Evolutionary conservation across 2,113 vertebrate genomes (phyloP), one percentile per base, ranked within the genome.

Genomic region (Alces alces): DNA sequence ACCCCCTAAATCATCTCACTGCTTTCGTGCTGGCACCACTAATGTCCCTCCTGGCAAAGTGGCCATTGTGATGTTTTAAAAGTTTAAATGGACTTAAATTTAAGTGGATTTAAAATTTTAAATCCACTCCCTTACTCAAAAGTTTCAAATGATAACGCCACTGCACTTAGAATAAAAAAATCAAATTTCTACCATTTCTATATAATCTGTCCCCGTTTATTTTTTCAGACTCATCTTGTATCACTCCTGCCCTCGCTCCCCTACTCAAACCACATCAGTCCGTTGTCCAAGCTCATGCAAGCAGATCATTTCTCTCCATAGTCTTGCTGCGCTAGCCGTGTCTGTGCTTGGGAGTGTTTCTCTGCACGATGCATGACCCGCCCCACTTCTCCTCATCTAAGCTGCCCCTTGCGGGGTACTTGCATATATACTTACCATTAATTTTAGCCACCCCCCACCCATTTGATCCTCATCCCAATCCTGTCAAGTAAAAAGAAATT

Each of bases 141-240:
- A 94, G 6, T 57, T 92, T 92, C 61, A 73, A 76, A 73, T 57
- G 28, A 10, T 1, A 86, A 86, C 3, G 45, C 11, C 15, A 60
- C 33, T 36, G 19, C 58, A 57, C 70, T 61, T 91, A 47, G 30
- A 93, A 90, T 7, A n/a, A 43, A 80, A 87, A 94, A 94, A 96
- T 87, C 36, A 93, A 39, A 47, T 28, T 79, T 96, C 55, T 79
- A 19, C 25, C n/a, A 1, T 64, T 89, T 55, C 30, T 85, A 21
- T 27, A n/a, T 61, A 8, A 14, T 25, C 15, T 89, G 28, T n/a
- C 1, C 19, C 50, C 3, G 2, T 70, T 82, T 91, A 19, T 73
- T 54, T 91, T 88, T 36, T 54, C 21, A 36, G 27, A 28, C 12
- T 66, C 17, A 15, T 14, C 16, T 16, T 82, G 2, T 28, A 47